Evolutionary conservation across 2,888 invertebrate genomes (phyloP), one percentile per base, ranked within the genome.

Genomic region (Patella caerulea): DNA sequence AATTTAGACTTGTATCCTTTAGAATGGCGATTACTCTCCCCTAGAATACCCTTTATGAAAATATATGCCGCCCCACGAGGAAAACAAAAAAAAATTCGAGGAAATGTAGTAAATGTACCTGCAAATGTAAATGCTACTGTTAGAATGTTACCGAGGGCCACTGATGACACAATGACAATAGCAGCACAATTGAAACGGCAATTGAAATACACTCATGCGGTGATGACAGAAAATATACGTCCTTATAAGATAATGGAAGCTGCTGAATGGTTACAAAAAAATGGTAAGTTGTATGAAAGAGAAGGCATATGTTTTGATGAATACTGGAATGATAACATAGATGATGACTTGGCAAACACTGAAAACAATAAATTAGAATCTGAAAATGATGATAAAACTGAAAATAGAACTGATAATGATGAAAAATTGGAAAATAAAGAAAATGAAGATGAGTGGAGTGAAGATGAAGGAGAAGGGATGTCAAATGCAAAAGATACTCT

Each of bases 181-280:
- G 75, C 75, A 11, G 45, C 69, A 54, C 65, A 75, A 19, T 52
- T 75, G 7, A 69, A 75, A 45, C 29, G 65, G 75, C 75, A 54
- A 34, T n/a, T 75, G 4, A 34, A 53, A 12, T 69, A 75, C 19
- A 75, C 1, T 19, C 19, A 65, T 52, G 65, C 75, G 3, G 45
- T 45, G 45, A 45, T 45, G 45, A 45, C 45, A 9, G 45, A 45
- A 45, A 45, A 45, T 9, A 45, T 72, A 53, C 4, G 75, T 3
- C 75, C 75, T 14, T n/a, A 75, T 52, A 75, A 75, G 24, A 75
- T 75, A n/a, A 69, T 69, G 65, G 75, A 34, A 34, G 75, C 70
- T 75, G 75, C 59, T 5, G 12, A 56, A 7, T 56, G 56, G 56
- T n/a, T 56, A 17, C 56, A 56, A n/a, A 52, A 70, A n/a, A 56